These are phyloP conservation scores for Seira ritae DNA, from an alignment of 2,888 invertebrate species.

Conservation along the genomic window DNA sequence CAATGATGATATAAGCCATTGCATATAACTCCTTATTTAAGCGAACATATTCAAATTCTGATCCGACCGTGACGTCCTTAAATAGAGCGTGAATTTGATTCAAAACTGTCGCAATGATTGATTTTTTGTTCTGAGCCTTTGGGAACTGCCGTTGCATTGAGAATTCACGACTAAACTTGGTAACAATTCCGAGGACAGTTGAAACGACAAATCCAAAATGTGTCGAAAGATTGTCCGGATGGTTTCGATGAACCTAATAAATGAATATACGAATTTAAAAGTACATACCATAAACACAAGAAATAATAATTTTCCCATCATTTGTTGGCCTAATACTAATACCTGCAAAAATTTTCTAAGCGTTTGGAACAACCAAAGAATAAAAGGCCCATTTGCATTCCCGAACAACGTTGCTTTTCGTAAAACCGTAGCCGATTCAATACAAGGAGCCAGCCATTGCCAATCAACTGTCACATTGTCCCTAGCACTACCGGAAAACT, in stretches of 20 bases:
- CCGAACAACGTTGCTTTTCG: conserved; percentile 84
- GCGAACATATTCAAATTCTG: conserved; percentile 16
- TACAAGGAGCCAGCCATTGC: conserved; percentile 85
- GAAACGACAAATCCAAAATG: conserved; percentile 71
- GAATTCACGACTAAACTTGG: conserved; percentile 62
- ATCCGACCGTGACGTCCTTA: conserved; percentile 31
- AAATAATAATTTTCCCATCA: background rate
- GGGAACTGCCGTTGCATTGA: conserved; percentile 41
- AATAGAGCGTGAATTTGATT: conserved; percentile 58
- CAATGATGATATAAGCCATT: conserved; percentile 65
- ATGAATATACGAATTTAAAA: conserved; percentile 16
- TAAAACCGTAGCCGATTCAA: conserved; percentile 85
- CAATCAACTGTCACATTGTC: conserved; percentile 79
- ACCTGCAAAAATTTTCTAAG: conserved; percentile 54
- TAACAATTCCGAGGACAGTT: conserved; percentile 68
- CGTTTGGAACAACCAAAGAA: conserved; percentile 71
- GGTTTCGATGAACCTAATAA: conserved; percentile 67
- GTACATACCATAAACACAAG: background rate
- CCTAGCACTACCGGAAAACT: conserved; percentile 58
- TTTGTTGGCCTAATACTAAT: no score
- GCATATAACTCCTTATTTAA: conserved; percentile 69
- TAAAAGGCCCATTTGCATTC: conserved; percentile 78
- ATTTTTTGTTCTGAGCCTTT: conserved; percentile 42
- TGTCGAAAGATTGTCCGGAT: conserved; percentile 64
- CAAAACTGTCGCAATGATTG: conserved; percentile 48